phyloP scores from a whole-genome alignment of 2,888 invertebrate genomes.

The Acanthosepion esculentum region DNA sequence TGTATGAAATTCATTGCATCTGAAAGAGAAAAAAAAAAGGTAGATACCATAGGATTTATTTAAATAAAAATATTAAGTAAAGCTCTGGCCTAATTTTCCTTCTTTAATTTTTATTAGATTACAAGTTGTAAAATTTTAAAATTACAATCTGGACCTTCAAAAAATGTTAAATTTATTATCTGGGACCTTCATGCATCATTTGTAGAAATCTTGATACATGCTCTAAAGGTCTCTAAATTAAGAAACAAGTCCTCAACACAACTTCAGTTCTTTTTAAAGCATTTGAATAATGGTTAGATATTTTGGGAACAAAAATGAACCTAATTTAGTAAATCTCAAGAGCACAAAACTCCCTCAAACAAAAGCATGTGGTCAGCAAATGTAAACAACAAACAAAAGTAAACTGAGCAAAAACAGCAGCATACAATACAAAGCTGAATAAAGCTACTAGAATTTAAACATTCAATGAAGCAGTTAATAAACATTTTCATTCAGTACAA shows the following conservation, averaged over 20 bases:
- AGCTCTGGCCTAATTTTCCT: background rate
- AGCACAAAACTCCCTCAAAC: background rate
- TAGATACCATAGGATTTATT: conserved; percentile 5
- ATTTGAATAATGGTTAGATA: conserved; percentile 16
- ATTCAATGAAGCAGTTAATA: background rate
- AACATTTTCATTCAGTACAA: background rate
- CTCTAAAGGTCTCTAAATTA: background rate
- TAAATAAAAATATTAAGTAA: background rate
- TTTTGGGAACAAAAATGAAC: background rate
- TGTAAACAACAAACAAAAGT: background rate
- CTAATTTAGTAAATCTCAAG: background rate
- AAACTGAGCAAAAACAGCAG: background rate
- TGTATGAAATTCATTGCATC: background rate
- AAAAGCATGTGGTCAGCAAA: background rate
- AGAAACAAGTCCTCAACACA: background rate
- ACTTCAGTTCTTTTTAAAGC: background rate
- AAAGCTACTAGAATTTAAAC: background rate
- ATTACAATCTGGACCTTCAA: background rate
- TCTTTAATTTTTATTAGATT: background rate
- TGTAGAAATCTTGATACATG: background rate
- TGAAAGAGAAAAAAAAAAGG: conserved; percentile 8
- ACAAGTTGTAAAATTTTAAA: background rate
- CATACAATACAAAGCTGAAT: background rate
- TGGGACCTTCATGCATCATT: background rate
- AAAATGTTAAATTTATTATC: background rate